These are phyloP conservation scores for Leiothrix lutea DNA, from an alignment of 2,113 vertebrate genomes.

Conservation along the genomic window DNA sequence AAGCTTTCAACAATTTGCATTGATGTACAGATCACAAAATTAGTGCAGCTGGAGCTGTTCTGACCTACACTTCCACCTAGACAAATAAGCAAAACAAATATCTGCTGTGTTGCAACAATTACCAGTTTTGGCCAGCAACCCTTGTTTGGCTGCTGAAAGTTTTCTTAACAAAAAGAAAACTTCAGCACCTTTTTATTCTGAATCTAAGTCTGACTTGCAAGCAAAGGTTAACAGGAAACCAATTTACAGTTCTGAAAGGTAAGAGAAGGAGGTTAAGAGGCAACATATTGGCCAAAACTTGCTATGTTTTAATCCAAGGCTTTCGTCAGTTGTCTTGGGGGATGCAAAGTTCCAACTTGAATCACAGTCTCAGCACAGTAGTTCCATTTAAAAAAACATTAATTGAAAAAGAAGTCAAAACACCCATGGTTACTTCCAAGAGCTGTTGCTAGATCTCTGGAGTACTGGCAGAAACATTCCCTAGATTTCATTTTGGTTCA, in stretches of 20 bases:
- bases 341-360: background rate
- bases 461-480: background rate
- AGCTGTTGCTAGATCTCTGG: background rate
- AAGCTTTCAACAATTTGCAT: background rate
- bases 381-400: slow-evolving; percentile 14
- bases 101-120: background rate
- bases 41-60: background rate
- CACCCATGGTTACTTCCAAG: background rate
- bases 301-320: background rate
- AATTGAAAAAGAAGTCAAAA: slow-evolving; percentile 37
- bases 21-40: background rate
- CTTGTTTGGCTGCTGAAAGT: background rate
- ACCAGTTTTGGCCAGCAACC: background rate
- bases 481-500: background rate
- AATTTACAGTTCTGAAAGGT: background rate
- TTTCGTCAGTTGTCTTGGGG: background rate
- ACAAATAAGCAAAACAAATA: background rate
- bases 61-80: background rate
- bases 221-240: background rate
- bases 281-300: background rate
- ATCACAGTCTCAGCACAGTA: background rate
- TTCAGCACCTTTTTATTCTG: background rate
- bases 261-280: background rate
- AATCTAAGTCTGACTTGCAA: background rate
- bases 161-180: background rate